Conservation (phyloP, 1,140 invertebrate genomes). For the Trichonephila clavipes region DNA sequence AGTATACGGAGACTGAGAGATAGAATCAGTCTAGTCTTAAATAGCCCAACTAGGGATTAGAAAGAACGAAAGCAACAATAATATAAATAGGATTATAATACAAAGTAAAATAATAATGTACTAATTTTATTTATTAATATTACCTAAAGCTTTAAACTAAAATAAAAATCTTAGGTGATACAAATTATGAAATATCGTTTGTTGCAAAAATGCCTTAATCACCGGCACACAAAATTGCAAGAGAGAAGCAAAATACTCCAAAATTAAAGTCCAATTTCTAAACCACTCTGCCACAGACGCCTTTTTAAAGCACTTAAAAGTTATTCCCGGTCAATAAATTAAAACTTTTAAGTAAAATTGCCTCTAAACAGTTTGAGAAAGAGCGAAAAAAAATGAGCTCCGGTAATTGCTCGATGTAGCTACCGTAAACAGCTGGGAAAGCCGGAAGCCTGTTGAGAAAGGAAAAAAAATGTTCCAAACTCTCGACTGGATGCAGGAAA, state of each 20-base stretch:
- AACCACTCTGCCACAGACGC: background rate
- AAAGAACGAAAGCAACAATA: too few relatives aligned
- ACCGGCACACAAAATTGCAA: background rate
- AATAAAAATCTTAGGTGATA: too few relatives aligned
- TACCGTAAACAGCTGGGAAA: slow-evolving; percentile 19
- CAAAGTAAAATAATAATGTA: too few relatives aligned
- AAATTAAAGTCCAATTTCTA: background rate
- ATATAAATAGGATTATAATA: too few relatives aligned
- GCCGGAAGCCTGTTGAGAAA: background rate
- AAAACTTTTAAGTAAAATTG: slow-evolving; percentile 22
- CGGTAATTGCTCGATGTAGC: slow-evolving; percentile 27
- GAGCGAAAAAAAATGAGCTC: background rate
- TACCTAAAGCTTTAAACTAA: too few relatives aligned
- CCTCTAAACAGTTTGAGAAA: background rate
- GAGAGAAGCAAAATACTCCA: background rate
- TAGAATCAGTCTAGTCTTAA: too few relatives aligned
- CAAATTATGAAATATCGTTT: too few relatives aligned
- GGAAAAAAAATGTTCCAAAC: background rate
- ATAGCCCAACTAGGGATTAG: too few relatives aligned
- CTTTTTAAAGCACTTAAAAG: background rate
- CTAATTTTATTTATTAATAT: too few relatives aligned
- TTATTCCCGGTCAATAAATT: slow-evolving; percentile 19
- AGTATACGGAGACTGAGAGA: too few relatives aligned
- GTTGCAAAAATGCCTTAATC: too few relatives aligned
- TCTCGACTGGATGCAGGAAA: background rate